Conservation (phyloP, 2,888 invertebrate genomes). For the Sisyra terminalis region DNA sequence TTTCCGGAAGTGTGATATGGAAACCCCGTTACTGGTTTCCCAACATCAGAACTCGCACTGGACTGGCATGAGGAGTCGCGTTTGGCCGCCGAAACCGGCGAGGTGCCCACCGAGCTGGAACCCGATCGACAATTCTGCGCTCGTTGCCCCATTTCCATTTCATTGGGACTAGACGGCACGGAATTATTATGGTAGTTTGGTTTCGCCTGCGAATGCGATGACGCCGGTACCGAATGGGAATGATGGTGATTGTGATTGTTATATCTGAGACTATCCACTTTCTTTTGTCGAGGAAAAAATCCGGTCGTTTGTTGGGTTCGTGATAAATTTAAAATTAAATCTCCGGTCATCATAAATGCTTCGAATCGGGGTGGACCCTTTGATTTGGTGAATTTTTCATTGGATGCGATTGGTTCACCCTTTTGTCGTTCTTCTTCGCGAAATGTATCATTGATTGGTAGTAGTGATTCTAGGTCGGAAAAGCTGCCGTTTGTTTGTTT, state of each 20-base stretch:
- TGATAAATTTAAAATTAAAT: constrained; percentile 85
- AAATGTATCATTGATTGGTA: constrained; percentile 21
- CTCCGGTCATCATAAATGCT: constrained; percentile 96
- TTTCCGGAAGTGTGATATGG: constrained; percentile 29
- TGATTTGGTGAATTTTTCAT: constrained; percentile 21
- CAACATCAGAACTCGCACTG: constrained; percentile 1
- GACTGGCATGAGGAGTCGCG: constrained; percentile 23
- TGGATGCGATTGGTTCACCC: constrained; percentile 33
- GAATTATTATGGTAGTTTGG: constrained; percentile 35
- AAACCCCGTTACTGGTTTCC: constrained; percentile 9
- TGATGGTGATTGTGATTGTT: constrained; percentile 40
- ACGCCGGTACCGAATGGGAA: constrained; percentile 12
- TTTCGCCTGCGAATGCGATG: constrained; percentile 18
- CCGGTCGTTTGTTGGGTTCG: constrained; percentile 54
- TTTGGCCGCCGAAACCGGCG: constrained; percentile 35
- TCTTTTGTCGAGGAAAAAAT: constrained; percentile 41
- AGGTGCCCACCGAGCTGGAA: constrained; percentile 34
- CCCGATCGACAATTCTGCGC: constrained; percentile 23
- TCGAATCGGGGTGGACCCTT: constrained; percentile 48
- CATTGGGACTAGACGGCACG: constrained; percentile 53
- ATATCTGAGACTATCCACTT: constrained; percentile 32
- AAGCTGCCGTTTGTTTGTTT: constrained; percentile 36
- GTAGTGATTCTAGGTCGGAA: constrained; percentile 29
- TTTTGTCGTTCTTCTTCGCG: constrained; percentile 32
- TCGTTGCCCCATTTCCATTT: constrained; percentile 39